Base-by-base conservation (phyloP, 2,797 vertebrate genomes). In the Channallabes apus region DNA sequence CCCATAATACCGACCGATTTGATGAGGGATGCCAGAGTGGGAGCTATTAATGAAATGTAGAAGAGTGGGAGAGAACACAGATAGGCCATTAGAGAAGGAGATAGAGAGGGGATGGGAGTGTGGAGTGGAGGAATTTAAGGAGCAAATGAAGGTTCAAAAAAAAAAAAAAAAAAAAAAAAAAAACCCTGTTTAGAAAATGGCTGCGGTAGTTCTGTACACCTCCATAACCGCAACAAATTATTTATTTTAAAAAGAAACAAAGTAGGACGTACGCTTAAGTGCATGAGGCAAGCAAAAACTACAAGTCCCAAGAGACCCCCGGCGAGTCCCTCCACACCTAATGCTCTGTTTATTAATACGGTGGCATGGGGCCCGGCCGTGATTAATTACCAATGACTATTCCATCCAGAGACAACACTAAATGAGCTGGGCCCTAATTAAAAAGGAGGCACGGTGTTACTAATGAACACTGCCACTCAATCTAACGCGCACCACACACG, bases 31-130 rank as follows among this genome's bases (percentile, higher is more conserved):
- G 84, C 77, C 58, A 83, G 76, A 84, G 85, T 68, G 69, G 73
- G 83, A 62, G 84, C 62, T 84, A 88, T 87, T 86, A 87, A 86
- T 84, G 76, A 88, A 87, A 90, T 82, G 71, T 84, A 77, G 78
- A 84, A 82, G 81, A 59, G 83, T 27, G 51, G 46, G 61, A 86
- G 82, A 65, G 51, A 78, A 80, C 65, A 85, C 29, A 76, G 81
- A 86, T 46, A 6, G 82, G 80, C 72, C 41, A 85, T 78, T 85
- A 82, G 78, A 82, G 27, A 77, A 35, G n/a, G 54, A 71, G 72
- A 76, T 32, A 64, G 61, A 32, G 22, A 78, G n/a, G 73, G 71
- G 46, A 68, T 3, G 41, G 65, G 56, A 81, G 22, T 56, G 41
- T 32, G 67, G 56, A n/a, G 29, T 14, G 78, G 67, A 82, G 77